These are phyloP conservation scores for Micromussa lordhowensis DNA, from an alignment of 92 coral and sea anemone genomes.

Conservation along the genomic window DNA sequence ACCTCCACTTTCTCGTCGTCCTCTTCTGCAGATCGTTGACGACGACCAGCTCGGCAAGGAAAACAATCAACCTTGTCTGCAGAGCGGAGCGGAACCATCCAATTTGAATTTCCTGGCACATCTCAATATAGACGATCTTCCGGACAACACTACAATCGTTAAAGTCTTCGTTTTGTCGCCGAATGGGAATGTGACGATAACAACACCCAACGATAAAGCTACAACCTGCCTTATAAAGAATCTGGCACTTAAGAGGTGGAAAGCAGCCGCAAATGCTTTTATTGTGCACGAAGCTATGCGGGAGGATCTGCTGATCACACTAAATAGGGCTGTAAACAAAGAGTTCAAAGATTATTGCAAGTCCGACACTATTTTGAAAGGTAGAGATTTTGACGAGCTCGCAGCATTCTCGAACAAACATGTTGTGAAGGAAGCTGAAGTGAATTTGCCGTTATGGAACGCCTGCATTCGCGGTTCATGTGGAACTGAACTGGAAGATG, in stretches of 20 bases:
- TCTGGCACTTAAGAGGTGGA: constrained; percentile 18
- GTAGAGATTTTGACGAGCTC: constrained; percentile 49
- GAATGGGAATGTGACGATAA: constrained; percentile 4
- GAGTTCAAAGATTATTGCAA: constrained; percentile 52
- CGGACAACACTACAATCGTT: constrained; percentile 7
- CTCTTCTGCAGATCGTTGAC: no score
- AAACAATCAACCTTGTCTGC: no score
- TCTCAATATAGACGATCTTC: constrained; percentile 17
- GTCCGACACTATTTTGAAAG: constrained; percentile 58
- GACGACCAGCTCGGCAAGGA: no score
- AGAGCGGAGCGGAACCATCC: no score
- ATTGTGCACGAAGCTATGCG: constrained; percentile 30
- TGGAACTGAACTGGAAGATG: background rate
- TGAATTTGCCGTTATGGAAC: constrained; percentile 53
- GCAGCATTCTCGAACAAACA: constrained; percentile 48
- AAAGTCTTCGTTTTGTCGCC: constrained; percentile 19
- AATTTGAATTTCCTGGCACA: no score
- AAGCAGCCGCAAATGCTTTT: constrained; percentile 60
- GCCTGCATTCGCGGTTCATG: constrained; percentile 57
- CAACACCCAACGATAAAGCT: constrained; percentile 4
- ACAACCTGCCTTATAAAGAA: constrained; percentile 18
- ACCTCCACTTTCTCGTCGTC: no score
- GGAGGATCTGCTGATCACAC: constrained; percentile 32
- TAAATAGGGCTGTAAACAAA: constrained; percentile 24
- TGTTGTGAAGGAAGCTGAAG: constrained; percentile 33